Base-by-base conservation (phyloP, 2,113 vertebrate genomes). In the Pteruthius melanotis region DNA sequence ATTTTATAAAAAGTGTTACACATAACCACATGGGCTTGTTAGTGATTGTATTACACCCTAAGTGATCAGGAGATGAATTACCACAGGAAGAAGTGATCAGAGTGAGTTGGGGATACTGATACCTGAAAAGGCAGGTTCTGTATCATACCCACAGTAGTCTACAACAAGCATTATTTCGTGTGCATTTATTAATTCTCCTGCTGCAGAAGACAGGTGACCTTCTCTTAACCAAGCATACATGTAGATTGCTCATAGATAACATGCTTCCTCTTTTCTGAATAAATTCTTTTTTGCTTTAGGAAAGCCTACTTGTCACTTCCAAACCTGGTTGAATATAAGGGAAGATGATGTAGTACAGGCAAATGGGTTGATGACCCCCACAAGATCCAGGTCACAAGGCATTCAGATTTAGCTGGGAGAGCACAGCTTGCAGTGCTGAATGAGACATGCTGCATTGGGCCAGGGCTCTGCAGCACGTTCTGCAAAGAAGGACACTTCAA, bases 341-440 rank as follows among this genome's bases (percentile, higher is more conserved):
- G 27, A 69, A 87, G 59, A 56, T 26, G 19, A 30, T 31, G 18
- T 14, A 72, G 22, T 24, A n/a, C 8, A 35, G 21, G 45, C 19
- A 83, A 64, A 81, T 7, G 13, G 13, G 21, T 75, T 0, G 0
- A 56, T 33, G 56, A 37, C 13, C 26, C 89, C 27, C 59, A 56
- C 12, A 14, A 0, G 0, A 60, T 44, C n/a, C 44, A 56, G 24
- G 35, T 30, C 30, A 56, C 0, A 0, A 72, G 21, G 27, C 14
- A 40, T 15, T 54, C 37, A 56, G 54, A 30, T 72, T 70, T 33
- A 42, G 12, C 12, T 59, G 44, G 10, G 27, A 76, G 10, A 80
- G 33, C 5, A 37, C 10, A 54, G 20, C 27, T 54, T 74, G 40
- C 28, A 44, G 28, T 31, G 45, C 30, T 72, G 50, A 68, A 50